Evolutionary conservation across 1,140 invertebrate genomes (phyloP), one percentile per base, ranked within the genome.

Genomic region (Cecropterus lyciades): DNA sequence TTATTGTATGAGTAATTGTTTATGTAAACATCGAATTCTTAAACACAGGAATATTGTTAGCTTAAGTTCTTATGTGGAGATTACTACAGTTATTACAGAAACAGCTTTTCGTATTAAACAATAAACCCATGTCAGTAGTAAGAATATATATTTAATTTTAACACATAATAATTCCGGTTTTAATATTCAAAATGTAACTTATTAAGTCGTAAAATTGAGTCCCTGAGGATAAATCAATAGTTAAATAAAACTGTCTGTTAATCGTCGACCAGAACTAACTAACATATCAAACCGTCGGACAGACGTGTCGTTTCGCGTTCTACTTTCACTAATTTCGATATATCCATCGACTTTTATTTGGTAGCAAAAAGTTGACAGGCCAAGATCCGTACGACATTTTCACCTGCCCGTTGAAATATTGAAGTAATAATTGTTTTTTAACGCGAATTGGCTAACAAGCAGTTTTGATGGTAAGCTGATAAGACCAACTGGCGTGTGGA

Each of bases 291-390:
- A 62, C 59, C 7, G 16, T 51, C 46, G 37, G 46, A 33, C 45
- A 51, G 59, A 62, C 46, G 16, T 62, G 46, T 62, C 59, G 30
- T 51, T 62, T 62, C 15, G 15, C 45, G 59, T 62, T 62, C 59
- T 51, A 62, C 59, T 62, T 62, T 62, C 59, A 62, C 59, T 51
- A 62, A 42, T 51, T 62, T 62, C 59, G 46, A 42, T 62, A 62
- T 51, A 62, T 49, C 24, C 45, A 10, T 5, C 16, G 8, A 62
- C 46, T 62, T 62, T 62, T 62, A 51, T 62, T 62, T 42, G 16
- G 17, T 46, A 15, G 59, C 46, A 62, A 62, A 60, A 62, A 62
- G 30, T 62, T 49, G 45, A 62, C 59, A 60, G 56, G 56, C 27
- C 45, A 14, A 17, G 24, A 55, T 40, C 37, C 17, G 37, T n/a